A percentile compares a stretch with the other conserved stretches of the same genome.
phyloP scores from a whole-genome alignment of 2,113 vertebrate species.

The Misgurnus anguillicaudatus region DNA sequence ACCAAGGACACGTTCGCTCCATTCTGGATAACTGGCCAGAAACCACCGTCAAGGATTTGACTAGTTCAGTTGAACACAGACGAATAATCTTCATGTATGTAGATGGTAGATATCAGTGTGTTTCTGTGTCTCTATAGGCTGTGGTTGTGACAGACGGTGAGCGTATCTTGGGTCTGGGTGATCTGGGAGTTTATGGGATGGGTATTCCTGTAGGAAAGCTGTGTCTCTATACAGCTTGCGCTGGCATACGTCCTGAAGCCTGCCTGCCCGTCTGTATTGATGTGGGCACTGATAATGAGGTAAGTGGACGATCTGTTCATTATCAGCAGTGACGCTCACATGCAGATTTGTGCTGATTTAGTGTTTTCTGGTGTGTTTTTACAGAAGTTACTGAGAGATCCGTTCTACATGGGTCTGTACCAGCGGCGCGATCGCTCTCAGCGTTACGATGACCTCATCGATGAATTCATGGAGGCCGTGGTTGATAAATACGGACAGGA shows the following conservation, averaged over 20 bases:
- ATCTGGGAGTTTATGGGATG: constrained; percentile 97
- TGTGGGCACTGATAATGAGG: constrained; percentile 91
- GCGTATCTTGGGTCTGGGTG: constrained; percentile 93
- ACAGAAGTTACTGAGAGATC: constrained; percentile 88
- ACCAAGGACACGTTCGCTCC: constrained; percentile 92
- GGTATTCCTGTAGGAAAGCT: constrained; percentile 96
- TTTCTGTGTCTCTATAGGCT: constrained; percentile 73
- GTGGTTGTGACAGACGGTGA: constrained; percentile 97
- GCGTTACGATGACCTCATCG: constrained; percentile 92
- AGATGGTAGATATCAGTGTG: neutral
- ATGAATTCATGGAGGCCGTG: constrained; percentile 97
- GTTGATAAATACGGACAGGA: constrained; percentile 92
- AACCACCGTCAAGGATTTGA: constrained; percentile 84
- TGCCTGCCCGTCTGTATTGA: constrained; percentile 95
- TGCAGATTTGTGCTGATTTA: too few species aligned
- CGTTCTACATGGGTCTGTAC: constrained; percentile 96
- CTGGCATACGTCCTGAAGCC: constrained; percentile 87
- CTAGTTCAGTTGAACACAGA: too few species aligned
- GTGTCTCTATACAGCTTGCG: constrained; percentile 94
- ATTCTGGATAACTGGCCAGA: constrained; percentile 98
- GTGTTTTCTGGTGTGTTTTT: neutral
- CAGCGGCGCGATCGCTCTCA: constrained; percentile 90
- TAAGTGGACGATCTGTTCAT: constrained; percentile 59
- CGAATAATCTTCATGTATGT: too few species aligned
- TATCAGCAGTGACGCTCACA: too few species aligned